phyloP scores from a whole-genome alignment of 2,797 vertebrate species.

The Odontamblyopus lacepedii region DNA sequence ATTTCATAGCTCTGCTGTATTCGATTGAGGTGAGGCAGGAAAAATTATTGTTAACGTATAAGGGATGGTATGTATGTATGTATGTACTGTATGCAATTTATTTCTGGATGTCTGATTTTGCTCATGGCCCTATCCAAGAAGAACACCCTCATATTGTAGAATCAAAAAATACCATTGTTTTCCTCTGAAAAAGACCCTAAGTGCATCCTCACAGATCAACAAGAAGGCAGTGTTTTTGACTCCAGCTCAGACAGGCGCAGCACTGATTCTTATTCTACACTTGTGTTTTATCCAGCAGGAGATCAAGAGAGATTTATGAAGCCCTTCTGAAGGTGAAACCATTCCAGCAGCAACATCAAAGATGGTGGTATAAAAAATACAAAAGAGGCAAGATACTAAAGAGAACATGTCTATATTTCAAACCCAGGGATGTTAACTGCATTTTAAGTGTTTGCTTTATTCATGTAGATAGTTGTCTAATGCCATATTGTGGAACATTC shows the following conservation, averaged over 20 bases:
- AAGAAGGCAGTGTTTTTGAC: conserved; percentile 47
- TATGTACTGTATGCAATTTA: neutral
- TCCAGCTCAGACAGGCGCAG: conserved; percentile 36
- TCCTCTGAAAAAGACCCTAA: conserved; percentile 8
- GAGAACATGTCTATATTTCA: conserved; percentile 23
- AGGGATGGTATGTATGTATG: neutral
- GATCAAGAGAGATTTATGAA: conserved; percentile 65
- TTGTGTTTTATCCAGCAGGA: conserved; percentile 48
- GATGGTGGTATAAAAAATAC: conserved; percentile 40
- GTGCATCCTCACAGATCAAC: conserved; percentile 36
- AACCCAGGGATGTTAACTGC: neutral
- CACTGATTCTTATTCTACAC: conserved; percentile 67
- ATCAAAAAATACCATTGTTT: conserved; percentile 21
- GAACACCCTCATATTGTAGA: neutral
- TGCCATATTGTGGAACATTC: no score
- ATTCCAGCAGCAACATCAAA: conserved; percentile 56
- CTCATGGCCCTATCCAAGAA: neutral
- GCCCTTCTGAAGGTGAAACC: conserved; percentile 64
- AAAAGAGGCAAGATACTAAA: conserved; percentile 13
- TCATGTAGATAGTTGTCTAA: neutral
- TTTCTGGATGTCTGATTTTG: no score
- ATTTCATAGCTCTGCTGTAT: neutral
- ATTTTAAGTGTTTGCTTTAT: conserved; percentile 5
- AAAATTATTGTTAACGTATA: neutral
- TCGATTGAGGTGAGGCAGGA: neutral